These are phyloP conservation scores for Drosophila punjabiensis DNA, from an alignment of 1,140 invertebrate species.

Conservation along the genomic window DNA sequence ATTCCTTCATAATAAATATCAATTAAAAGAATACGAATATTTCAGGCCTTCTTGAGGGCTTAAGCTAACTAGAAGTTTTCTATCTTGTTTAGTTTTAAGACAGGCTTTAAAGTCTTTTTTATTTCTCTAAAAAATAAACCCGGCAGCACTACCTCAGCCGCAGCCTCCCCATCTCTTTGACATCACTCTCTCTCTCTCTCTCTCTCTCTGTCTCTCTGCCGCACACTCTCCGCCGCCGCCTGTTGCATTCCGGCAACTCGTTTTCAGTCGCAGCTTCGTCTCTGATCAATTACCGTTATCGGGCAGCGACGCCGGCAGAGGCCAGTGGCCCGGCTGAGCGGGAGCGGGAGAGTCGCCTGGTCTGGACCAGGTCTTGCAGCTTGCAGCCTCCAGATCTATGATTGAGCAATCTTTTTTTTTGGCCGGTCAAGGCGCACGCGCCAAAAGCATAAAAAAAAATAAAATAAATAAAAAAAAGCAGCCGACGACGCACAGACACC, in stretches of 20 bases:
- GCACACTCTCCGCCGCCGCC: constrained; percentile 5
- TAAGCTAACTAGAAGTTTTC: neutral
- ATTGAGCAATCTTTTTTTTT: constrained; percentile 66
- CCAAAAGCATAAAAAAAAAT: constrained; percentile 35
- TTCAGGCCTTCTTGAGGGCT: neutral
- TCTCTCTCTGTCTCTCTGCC: neutral
- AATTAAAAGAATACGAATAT: neutral
- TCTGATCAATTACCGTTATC: constrained; percentile 72
- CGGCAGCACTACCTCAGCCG: constrained; percentile 8
- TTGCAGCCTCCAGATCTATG: constrained; percentile 41
- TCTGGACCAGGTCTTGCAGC: constrained; percentile 26
- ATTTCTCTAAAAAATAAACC: neutral
- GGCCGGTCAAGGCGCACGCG: constrained; percentile 63
- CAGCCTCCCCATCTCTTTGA: neutral
- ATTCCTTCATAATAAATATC: too few relatives aligned
- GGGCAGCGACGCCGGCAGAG: constrained; percentile 43
- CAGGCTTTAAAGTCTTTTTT: neutral
- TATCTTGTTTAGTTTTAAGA: neutral
- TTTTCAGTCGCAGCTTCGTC: constrained; percentile 58
- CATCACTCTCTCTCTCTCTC: constrained; percentile 8
- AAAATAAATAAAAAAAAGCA: constrained; percentile 22
- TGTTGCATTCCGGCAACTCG: constrained; percentile 74
- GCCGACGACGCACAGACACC: constrained; percentile 4
- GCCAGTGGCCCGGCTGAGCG: constrained; percentile 32
- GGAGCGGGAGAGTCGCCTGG: constrained; percentile 19